Base-by-base conservation (phyloP, 2,888 invertebrate genomes). In the Monoplex corrugatus region DNA sequence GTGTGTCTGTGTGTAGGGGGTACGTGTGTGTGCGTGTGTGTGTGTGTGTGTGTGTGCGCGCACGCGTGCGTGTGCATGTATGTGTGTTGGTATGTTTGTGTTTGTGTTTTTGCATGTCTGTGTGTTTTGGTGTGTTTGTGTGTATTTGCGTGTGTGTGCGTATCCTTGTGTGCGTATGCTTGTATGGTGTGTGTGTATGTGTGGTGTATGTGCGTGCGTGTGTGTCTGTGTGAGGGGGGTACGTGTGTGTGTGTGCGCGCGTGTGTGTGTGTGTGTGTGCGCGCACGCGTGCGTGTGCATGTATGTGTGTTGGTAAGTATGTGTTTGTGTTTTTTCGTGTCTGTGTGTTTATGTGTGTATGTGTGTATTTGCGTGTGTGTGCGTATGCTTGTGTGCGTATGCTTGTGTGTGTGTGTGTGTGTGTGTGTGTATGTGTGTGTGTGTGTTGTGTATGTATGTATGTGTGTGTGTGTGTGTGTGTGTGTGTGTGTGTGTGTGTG, bases 191-290 rank as follows among this genome's bases (percentile, higher is more conserved):
- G 80, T 80, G 80, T 80, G 80, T 80, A 38, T 40, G 80, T 80
- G 80, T 40, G 80, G 80, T 80, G 80, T 40, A 38, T 80, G 80
- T 80, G 80, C 35, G 80, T 80, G 80, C 35, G 80, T 40, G 80
- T 80, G 43, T 80, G 80, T 40, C 35, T 80, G 80, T 80, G 80
- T n/a, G n/a, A n/a, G n/a, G n/a, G n/a, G n/a, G n/a, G n/a, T n/a
- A n/a, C n/a, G n/a, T 80, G 80, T 80, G 43, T 80, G 80, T 80
- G 43, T 80, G 80, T 80, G 80, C 32, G 38, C 35, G 80, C 35
- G 80, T 80, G 80, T 80, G 80, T 80, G 80, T 43, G 80, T 80
- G 80, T 80, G 80, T 80, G 80, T 80, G 43, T 16, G 40, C 2
- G 80, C 5, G 80, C 38, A 38, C 2, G 80, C 28, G 80, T 8